phyloP scores from a whole-genome alignment of 2,113 vertebrate genomes.

The Carettochelys insculpta region DNA sequence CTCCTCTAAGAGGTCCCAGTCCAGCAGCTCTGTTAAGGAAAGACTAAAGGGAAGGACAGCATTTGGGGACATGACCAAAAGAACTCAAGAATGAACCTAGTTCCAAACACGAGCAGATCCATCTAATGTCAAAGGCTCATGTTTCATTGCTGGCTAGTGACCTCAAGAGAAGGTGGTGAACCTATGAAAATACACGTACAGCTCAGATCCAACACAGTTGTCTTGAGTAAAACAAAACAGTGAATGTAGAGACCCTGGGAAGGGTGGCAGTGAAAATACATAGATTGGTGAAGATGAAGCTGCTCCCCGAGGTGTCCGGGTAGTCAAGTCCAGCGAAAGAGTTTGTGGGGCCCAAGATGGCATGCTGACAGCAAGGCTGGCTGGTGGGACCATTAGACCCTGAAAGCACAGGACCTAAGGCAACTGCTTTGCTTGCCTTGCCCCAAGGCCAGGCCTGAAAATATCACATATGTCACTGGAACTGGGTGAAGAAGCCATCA shows the following conservation, averaged over 20 bases:
- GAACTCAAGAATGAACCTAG: fast-evolving
- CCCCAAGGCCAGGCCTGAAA: no score
- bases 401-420: no score
- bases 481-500: fast-evolving
- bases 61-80: background rate
- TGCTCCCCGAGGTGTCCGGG: no score
- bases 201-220: background rate
- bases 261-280: background rate
- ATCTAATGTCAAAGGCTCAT: fast-evolving
- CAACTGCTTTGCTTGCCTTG: no score
- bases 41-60: background rate
- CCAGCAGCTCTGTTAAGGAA: background rate
- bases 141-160: fast-evolving
- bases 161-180: background rate
- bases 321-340: no score
- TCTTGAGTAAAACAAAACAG: background rate
- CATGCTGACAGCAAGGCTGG: no score
- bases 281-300: background rate
- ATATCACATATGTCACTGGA: no score
- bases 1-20: conserved; percentile 28
- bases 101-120: fast-evolving
- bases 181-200: background rate
- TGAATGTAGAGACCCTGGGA: background rate
- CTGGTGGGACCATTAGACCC: no score
- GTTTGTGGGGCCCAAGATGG: no score